Evolutionary conservation across 2,113 vertebrate genomes (phyloP).

Genomic region (cat (Felis catus)): F.catus_Fca126_mat1.0 CM031421.1:12243001-12243500

Average conservation of each 20-base stretch:
- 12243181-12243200: background rate
- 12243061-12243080: background rate
- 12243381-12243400: background rate
- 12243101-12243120: background rate
- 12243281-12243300: background rate
- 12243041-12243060: background rate
- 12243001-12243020: background rate
- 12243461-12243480: background rate
- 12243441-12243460: background rate
- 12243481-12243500: no score
- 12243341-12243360: conserved; percentile 13
- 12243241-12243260: background rate
- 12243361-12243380: background rate
- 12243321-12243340: background rate
- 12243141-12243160: background rate
- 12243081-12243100: background rate
- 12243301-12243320: background rate
- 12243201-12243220: background rate
- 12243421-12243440: background rate
- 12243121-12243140: background rate
- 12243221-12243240: background rate
- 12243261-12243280: background rate
- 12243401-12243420: background rate
- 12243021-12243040: background rate
- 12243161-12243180: background rate